These are phyloP conservation scores for Odontophorus gujanensis DNA, from an alignment of 2,113 vertebrate species.

Conservation along the genomic window DNA sequence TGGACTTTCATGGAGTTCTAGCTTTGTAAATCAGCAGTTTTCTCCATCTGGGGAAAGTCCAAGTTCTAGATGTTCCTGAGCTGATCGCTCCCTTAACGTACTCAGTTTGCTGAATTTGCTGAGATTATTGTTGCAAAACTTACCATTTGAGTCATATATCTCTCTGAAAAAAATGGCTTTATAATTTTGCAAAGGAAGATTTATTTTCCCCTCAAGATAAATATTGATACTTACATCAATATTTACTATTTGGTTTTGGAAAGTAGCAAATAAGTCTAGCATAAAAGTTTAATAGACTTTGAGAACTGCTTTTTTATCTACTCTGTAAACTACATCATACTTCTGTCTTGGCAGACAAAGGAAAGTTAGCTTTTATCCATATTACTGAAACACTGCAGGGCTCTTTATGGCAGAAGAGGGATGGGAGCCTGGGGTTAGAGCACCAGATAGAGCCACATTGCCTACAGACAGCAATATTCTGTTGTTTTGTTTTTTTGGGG, in stretches of 20 bases:
- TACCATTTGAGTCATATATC: slow-evolving; percentile 18
- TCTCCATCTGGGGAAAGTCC: background rate
- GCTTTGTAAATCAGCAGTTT: background rate
- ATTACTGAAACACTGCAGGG: background rate
- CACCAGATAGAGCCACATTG: background rate
- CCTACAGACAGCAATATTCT: background rate
- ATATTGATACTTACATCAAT: slow-evolving; percentile 55
- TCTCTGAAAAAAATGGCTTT: slow-evolving; percentile 8
- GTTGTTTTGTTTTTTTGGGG: background rate
- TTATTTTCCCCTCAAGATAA: slow-evolving; percentile 40
- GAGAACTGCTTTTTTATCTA: slow-evolving; percentile 13
- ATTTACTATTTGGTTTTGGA: slow-evolving; percentile 31
- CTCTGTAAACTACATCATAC: background rate
- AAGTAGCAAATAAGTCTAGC: background rate
- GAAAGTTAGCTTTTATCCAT: background rate
- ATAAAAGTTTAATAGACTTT: slow-evolving; percentile 23
- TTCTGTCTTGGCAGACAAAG: background rate
- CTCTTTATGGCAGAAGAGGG: background rate
- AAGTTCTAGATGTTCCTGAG: background rate
- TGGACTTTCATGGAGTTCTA: background rate
- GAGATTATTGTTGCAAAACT: slow-evolving; percentile 25
- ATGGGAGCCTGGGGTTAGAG: background rate
- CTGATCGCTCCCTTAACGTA: background rate
- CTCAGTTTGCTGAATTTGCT: background rate
- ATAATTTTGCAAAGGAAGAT: slow-evolving; percentile 27